phyloP scores from a whole-genome alignment of 1,140 invertebrate genomes.

The Drosophila nikananu region DNA sequence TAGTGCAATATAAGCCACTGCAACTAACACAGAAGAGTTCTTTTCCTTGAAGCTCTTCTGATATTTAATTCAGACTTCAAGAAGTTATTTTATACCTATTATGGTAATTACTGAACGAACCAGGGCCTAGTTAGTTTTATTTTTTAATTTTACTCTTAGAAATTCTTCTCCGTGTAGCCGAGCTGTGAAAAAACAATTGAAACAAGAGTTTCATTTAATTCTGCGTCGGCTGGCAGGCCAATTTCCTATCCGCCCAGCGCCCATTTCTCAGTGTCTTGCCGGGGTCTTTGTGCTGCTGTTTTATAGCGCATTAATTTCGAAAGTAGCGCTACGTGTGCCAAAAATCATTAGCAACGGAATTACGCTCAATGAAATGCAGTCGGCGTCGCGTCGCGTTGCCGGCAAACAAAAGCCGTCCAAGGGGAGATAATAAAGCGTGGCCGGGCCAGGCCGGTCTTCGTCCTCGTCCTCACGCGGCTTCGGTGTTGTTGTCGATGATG shows the following conservation, averaged over 20 bases:
- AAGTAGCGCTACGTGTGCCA: slow-evolving; percentile 83
- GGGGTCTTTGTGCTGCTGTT: slow-evolving; percentile 56
- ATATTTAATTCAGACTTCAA: not conserved
- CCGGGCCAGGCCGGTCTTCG: slow-evolving; percentile 29
- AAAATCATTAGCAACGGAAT: slow-evolving; percentile 85
- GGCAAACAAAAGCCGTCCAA: slow-evolving; percentile 44
- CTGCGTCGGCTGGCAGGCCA: slow-evolving; percentile 60
- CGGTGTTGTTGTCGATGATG: slow-evolving; percentile 17
- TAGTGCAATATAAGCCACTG: too few species aligned
- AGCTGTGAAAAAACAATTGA: slow-evolving; percentile 68
- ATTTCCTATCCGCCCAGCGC: slow-evolving; percentile 73
- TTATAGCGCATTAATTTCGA: slow-evolving; percentile 83
- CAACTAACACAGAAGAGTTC: not conserved
- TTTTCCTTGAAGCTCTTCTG: too few species aligned
- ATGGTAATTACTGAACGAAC: too few species aligned
- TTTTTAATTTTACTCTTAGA: too few species aligned
- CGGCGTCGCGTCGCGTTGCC: slow-evolving; percentile 52
- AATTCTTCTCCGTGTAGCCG: slow-evolving; percentile 9
- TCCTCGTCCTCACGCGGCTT: slow-evolving; percentile 4
- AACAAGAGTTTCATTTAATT: slow-evolving; percentile 81
- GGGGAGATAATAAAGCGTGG: slow-evolving; percentile 80
- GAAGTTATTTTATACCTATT: too few species aligned
- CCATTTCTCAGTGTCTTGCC: slow-evolving; percentile 76
- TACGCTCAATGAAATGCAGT: slow-evolving; percentile 85
- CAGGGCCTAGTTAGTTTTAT: not conserved